These are phyloP conservation scores for Drosophila suzukii DNA, from an alignment of 1,140 invertebrate species.

Conservation along the genomic window DNA sequence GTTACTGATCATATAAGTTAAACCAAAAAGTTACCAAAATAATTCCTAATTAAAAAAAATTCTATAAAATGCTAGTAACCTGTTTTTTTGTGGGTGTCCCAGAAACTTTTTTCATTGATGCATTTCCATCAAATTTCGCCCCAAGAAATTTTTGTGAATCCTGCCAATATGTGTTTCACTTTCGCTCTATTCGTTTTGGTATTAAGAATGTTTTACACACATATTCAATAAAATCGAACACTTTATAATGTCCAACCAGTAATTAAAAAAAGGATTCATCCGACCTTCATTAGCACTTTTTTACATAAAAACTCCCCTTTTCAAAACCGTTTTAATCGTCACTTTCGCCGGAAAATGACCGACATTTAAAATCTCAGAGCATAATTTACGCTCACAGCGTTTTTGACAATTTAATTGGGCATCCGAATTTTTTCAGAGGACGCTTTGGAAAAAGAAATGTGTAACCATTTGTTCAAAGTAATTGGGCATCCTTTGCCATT, in stretches of 20 bases:
- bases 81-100: too few species aligned
- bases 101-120: too few species aligned
- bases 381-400: slow-evolving; percentile 63
- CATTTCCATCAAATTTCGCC: too few species aligned
- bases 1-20: too few species aligned
- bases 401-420: slow-evolving; percentile 74
- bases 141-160: too few species aligned
- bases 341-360: slow-evolving; percentile 27
- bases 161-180: too few species aligned
- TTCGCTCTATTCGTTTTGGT: too few species aligned
- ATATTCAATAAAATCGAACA: neutral
- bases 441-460: slow-evolving; percentile 30
- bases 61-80: too few species aligned
- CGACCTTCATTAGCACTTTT: neutral
- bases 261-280: neutral
- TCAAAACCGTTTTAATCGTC: slow-evolving; percentile 38
- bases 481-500: slow-evolving; percentile 71
- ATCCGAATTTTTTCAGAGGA: slow-evolving; percentile 9
- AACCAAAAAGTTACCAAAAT: too few species aligned
- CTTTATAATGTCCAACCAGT: neutral
- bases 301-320: slow-evolving; percentile 23
- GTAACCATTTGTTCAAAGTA: slow-evolving; percentile 63
- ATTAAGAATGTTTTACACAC: too few species aligned
- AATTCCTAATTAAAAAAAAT: too few species aligned
- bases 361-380: slow-evolving; percentile 59